Evolutionary conservation across 2,888 invertebrate genomes (phyloP), one percentile per base, ranked within the genome.

Genomic region (Trachelus troglodyta): DNA sequence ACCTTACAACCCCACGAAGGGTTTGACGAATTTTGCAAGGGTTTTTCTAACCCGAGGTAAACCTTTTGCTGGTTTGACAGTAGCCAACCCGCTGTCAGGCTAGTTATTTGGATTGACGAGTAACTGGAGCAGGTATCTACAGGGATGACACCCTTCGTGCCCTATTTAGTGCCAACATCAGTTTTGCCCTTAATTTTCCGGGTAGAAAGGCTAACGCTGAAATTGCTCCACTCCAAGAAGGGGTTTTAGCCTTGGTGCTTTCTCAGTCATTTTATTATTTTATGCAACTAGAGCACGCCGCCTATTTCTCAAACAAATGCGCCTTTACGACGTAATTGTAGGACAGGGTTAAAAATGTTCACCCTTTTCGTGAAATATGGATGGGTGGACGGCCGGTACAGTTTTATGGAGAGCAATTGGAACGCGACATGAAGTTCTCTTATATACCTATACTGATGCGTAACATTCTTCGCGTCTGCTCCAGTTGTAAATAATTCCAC

Each of bases 401-500:
- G 74, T 79, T 86, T 87, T 87, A 87, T 84, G 86, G 81, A 73
- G 71, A 75, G 69, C 80, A 81, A 81, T 81, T 79, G 76, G 81
- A 83, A 79, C 75, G 76, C 77, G 79, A 78, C 79, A 75, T 82
- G 85, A 85, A 83, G 85, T 84, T 86, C 82, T 79, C 78, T 56
- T 56, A 56, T 56, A 80, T 83, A 80, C 37, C 78, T 11, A 33
- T 71, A 34, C 71, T 31, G 71, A 71, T 34, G 71, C 71, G 34
- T 34, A 71, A 71, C 71, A 76, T 68, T 75, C 71, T 76, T 75
- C 71, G 74, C 31, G 71, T 68, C 37, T 88, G 89, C 89, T 90
- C 89, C 81, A 90, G 90, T 91, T 90, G 89, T 89, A 89, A 90
- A 90, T 90, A 90, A 89, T 84, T 82, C 78, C 84, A 23, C 23